These are phyloP conservation scores for Phrynocephalus versicolor DNA, from an alignment of 2,113 vertebrate genomes.

Conservation along the genomic window DNA sequence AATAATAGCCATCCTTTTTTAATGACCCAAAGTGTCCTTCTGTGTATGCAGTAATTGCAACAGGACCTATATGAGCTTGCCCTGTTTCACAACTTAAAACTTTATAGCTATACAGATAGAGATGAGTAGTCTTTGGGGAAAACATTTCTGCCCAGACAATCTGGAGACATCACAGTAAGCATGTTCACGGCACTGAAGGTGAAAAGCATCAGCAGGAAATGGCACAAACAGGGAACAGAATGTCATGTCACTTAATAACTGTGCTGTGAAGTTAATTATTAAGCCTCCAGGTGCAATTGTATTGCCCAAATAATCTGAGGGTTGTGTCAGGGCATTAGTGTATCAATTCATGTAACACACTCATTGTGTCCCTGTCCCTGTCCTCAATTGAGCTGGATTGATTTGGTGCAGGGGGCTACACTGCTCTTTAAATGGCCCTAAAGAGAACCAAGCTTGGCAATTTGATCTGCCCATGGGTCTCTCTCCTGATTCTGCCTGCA, in stretches of 20 bases:
- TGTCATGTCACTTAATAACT: neutral
- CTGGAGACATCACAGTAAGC: constrained; percentile 12
- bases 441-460: no score
- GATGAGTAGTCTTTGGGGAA: neutral
- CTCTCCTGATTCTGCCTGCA: no score
- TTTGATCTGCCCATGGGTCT: no score
- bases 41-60: constrained; percentile 14
- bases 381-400: no score
- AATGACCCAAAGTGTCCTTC: neutral
- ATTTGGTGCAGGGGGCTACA: no score
- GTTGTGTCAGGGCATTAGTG: no score
- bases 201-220: constrained; percentile 15
- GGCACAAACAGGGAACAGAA: neutral
- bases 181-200: neutral
- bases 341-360: no score
- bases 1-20: neutral
- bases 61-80: neutral
- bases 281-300: neutral
- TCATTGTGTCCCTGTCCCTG: no score
- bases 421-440: no score
- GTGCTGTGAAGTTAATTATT: neutral
- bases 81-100: constrained; percentile 14
- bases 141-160: constrained; percentile 21
- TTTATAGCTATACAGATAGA: neutral
- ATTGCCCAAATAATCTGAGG: no score